These are phyloP conservation scores for Pyrocephalus nanus DNA, from an alignment of 2,797 vertebrate species.

Conservation along the genomic window DNA sequence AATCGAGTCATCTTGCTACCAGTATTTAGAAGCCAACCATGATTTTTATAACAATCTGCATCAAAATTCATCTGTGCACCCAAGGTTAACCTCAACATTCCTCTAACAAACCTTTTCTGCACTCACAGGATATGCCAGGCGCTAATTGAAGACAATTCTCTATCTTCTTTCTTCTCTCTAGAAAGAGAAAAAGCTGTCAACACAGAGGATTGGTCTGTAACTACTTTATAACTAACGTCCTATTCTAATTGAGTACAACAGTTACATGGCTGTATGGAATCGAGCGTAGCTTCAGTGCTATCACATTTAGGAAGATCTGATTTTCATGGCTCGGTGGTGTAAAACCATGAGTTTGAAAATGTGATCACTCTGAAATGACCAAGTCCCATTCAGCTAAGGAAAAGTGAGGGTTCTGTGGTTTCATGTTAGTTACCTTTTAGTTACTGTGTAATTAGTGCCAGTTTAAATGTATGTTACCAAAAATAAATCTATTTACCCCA, in stretches of 20 bases:
- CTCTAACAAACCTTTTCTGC: constrained; percentile 79
- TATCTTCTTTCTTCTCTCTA: constrained; percentile 79
- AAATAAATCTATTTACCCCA: constrained; percentile 85
- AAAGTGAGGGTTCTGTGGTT: constrained; percentile 78
- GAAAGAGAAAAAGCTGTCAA: constrained; percentile 76
- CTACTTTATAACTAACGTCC: constrained; percentile 80
- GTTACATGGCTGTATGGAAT: constrained; percentile 71
- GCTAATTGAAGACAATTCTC: constrained; percentile 80
- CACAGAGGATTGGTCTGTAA: constrained; percentile 80
- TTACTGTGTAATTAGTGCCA: constrained; percentile 84
- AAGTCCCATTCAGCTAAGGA: constrained; percentile 73
- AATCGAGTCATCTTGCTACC: constrained; percentile 85
- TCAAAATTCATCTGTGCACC: constrained; percentile 81
- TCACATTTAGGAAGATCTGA: constrained; percentile 59
- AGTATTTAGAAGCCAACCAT: constrained; percentile 93
- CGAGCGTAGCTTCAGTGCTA: constrained; percentile 65
- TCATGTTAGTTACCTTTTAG: constrained; percentile 83
- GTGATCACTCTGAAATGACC: constrained; percentile 73
- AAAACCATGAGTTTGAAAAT: constrained; percentile 64
- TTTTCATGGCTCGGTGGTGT: constrained; percentile 61
- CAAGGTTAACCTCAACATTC: constrained; percentile 81
- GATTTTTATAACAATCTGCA: constrained; percentile 80
- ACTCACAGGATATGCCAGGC: constrained; percentile 79
- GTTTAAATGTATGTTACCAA: constrained; percentile 84
- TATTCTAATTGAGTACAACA: constrained; percentile 71